These are phyloP conservation scores for Caenorhabditis sp. DNA, from an alignment of 2,888 invertebrate genomes.

Conservation along the genomic window DNA sequence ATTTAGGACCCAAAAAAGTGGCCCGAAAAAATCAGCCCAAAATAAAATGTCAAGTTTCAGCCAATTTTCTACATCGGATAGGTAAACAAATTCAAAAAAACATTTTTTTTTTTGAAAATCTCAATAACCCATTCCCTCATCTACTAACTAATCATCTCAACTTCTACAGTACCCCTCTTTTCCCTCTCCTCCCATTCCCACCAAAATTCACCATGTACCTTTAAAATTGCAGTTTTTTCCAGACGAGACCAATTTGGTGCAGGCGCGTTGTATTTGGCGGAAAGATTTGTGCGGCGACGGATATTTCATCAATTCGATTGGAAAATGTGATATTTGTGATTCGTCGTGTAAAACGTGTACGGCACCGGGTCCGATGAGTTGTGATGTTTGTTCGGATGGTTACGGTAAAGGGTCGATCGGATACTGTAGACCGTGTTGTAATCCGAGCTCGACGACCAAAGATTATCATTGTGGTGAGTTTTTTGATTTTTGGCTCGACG, in stretches of 20 bases:
- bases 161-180: background rate
- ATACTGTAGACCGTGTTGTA: conserved; percentile 67
- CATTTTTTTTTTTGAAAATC: background rate
- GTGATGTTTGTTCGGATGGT: conserved; percentile 61
- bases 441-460: conserved; percentile 21
- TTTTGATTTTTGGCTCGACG: background rate
- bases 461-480: conserved; percentile 50
- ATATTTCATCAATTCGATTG: conserved; percentile 59
- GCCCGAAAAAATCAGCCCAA: no score
- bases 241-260: conserved; percentile 66
- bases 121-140: background rate
- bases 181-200: conserved; percentile 7
- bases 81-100: no score
- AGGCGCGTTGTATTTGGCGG: conserved; percentile 64
- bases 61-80: background rate
- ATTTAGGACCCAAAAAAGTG: no score
- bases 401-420: conserved; percentile 64
- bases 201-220: background rate
- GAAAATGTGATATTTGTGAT: conserved; percentile 63
- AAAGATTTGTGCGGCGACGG: conserved; percentile 65
- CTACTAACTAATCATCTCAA: background rate
- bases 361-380: conserved; percentile 64
- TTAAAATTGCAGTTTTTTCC: conserved; percentile 15
- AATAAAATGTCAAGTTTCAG: background rate
- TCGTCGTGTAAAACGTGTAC: conserved; percentile 63